phyloP scores from a whole-genome alignment of 2,888 invertebrate species.

The Paralinhomoeus sp. region DNA sequence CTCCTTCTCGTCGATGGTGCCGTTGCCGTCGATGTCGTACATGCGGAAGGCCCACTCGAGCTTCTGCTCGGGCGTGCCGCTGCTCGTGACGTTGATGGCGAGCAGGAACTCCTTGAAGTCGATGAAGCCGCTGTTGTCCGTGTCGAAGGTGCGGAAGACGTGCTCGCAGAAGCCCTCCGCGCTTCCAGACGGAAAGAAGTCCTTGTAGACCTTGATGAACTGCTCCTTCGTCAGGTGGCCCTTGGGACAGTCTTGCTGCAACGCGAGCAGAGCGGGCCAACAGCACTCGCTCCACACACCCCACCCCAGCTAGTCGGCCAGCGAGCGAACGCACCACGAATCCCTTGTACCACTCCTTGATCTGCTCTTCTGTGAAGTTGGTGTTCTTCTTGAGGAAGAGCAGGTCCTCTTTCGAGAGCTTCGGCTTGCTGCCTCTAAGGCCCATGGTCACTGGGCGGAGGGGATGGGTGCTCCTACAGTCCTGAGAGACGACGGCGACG shows the following conservation, averaged over 20 bases:
- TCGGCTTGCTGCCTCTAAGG: constrained; percentile 23
- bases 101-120: constrained; percentile 69
- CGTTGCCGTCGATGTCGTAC: constrained; percentile 95
- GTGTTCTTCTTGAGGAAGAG: constrained; percentile 94
- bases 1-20: constrained; percentile 89
- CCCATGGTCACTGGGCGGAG: too few species aligned
- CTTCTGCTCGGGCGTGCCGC: constrained; percentile 89
- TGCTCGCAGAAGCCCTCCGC: constrained; percentile 27
- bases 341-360: constrained; percentile 99
- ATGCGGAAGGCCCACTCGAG: constrained; percentile 96
- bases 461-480: too few species aligned
- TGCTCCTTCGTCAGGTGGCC: constrained; percentile 26
- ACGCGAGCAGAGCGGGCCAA: background rate
- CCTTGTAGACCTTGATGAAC: constrained; percentile 27
- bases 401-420: constrained; percentile 53
- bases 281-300: background rate
- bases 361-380: constrained; percentile 89
- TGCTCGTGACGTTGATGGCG: constrained; percentile 90
- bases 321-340: constrained; percentile 53
- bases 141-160: constrained; percentile 32
- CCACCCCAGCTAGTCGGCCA: background rate
- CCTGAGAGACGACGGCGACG: too few species aligned
- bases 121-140: constrained; percentile 93
- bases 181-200: constrained; percentile 26
- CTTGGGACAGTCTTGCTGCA: constrained; percentile 27